These are phyloP conservation scores for Tribolium freemani DNA, from an alignment of 2,888 invertebrate genomes.

Conservation along the genomic window DNA sequence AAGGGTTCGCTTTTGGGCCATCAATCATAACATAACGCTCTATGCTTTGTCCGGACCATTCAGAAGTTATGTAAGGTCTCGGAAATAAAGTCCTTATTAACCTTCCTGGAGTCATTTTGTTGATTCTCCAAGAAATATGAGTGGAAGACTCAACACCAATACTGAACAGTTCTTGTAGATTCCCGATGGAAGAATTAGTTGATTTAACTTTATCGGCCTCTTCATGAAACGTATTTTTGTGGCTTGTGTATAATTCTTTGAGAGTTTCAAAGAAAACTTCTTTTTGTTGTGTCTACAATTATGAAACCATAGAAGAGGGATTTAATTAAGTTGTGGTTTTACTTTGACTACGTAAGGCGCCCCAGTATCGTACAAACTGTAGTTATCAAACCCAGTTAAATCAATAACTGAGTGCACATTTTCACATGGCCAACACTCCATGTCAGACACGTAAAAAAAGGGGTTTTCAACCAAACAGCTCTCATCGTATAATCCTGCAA, in stretches of 20 bases:
- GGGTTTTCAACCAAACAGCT: conserved; percentile 88
- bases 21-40: conserved; percentile 82
- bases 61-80: conserved; percentile 75
- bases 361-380: conserved; percentile 70
- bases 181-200: conserved; percentile 54
- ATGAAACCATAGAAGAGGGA: not conserved
- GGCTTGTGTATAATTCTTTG: conserved; percentile 72
- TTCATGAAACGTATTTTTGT: conserved; percentile 74
- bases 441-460: conserved; percentile 83
- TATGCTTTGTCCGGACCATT: conserved; percentile 80
- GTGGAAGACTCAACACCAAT: conserved; percentile 50
- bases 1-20: conserved; percentile 76
- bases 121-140: conserved; percentile 78
- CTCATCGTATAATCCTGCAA: conserved; percentile 84
- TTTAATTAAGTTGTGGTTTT: conserved; percentile 38
- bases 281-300: conserved; percentile 73
- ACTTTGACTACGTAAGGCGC: conserved; percentile 73
- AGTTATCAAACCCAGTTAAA: conserved; percentile 73
- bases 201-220: conserved; percentile 75
- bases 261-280: conserved; percentile 72
- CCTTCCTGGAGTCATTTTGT: conserved; percentile 81
- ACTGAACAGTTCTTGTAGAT: conserved; percentile 55
- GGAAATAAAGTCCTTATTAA: conserved; percentile 80
- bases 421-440: conserved; percentile 89
- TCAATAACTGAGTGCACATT: conserved; percentile 78